Percentiles rank a stretch among this genome's conserved stretches.
phyloP scores from a whole-genome alignment of 2,888 invertebrate genomes.

The Cataglyphis albicans region DNA sequence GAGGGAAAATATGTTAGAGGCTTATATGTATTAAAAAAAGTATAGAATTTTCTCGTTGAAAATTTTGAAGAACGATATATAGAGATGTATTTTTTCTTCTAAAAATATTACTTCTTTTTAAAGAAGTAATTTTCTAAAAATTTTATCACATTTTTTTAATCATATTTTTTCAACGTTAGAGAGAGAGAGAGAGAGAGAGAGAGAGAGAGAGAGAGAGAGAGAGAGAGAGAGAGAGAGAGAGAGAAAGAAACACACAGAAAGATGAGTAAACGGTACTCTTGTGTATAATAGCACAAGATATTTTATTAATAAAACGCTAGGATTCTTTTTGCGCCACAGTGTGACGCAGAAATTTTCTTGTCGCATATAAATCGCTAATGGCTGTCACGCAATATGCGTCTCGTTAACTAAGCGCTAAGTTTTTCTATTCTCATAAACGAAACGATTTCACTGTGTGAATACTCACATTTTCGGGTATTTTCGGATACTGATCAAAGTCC shows the following conservation, averaged over 20 bases:
- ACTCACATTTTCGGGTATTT: slow-evolving; percentile 38
- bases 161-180: background rate
- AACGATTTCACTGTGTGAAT: slow-evolving; percentile 29
- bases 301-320: slow-evolving; percentile 40
- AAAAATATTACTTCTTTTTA: background rate
- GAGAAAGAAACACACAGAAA: background rate
- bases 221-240: background rate
- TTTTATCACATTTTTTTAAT: background rate
- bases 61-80: background rate
- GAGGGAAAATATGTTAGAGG: background rate
- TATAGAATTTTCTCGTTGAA: background rate
- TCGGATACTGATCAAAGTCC: slow-evolving; percentile 59
- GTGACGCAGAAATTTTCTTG: slow-evolving; percentile 10
- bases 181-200: background rate
- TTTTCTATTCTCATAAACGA: slow-evolving; percentile 40
- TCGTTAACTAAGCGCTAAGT: slow-evolving; percentile 30
- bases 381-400: slow-evolving; percentile 28
- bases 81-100: background rate
- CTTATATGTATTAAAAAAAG: background rate
- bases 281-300: background rate
- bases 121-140: background rate
- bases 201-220: no score
- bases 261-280: background rate
- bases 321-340: slow-evolving; percentile 45
- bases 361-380: slow-evolving; percentile 33